Evolutionary conservation across 2,113 vertebrate species (phyloP), one percentile per base, ranked within the genome.

Genomic region (Varanus salvator): DNA sequence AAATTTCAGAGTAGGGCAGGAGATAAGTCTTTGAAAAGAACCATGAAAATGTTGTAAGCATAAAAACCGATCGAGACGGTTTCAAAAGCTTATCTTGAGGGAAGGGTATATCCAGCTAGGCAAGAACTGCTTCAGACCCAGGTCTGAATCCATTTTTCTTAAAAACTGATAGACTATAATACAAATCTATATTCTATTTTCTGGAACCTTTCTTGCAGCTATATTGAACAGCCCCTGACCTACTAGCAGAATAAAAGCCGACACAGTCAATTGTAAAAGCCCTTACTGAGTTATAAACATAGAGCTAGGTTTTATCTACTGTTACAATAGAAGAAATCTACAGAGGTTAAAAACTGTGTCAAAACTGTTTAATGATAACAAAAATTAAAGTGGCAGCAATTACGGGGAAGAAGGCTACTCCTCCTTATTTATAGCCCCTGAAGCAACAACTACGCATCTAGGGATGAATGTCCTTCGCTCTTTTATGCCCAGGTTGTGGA

Each of bases 1-100:
- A 54, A 14, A 81, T 92, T 90, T 86, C 90, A 90, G 72, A 6
- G 27, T 54, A 23, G 94, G 80, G 31, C 21, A 80, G 9, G n/a
- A 86, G 68, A 27, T 25, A 88, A 90, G 75, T 23, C 91, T 94
- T 94, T 93, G 91, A 83, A 95, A 94, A 88, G 91, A 94, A 94
- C 82, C 57, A 84, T 87, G 84, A 87, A 95, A 94, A 87, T 50
- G 86, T 92, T 89, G 89, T 84, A 92, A 92, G 94, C 85, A 52
- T 80, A 50, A 90, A 97, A 95, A 82, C 54, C 69, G 92, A 68
- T 94, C 89, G 93, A 94, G 54, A 17, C 80, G 75, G 68, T 91
- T 93, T 66, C 74, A 91, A 94, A 94, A 78, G 80, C 48, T 60
- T 87, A 86, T 82, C 83, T 81, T 92, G 91, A 84, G 92, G 88